phyloP scores from a whole-genome alignment of 2,888 invertebrate species.

The Xestia rhomboidea region DNA sequence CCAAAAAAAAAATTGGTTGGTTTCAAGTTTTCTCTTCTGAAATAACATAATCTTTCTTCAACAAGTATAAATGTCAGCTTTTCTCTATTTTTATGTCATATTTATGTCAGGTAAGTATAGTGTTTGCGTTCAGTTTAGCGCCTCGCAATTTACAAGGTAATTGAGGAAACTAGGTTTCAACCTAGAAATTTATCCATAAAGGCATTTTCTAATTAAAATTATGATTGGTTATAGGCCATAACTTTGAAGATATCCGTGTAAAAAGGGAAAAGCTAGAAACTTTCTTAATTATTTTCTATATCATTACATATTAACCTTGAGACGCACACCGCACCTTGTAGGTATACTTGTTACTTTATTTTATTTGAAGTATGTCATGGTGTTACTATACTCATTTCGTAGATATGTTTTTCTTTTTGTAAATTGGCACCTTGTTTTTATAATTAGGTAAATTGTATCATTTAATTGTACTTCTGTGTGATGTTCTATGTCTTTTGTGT shows the following conservation, averaged over 20 bases:
- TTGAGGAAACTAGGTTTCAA: constrained; percentile 11
- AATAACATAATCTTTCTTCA: not conserved
- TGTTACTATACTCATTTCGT: no score
- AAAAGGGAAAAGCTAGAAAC: not conserved
- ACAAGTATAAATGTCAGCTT: not conserved
- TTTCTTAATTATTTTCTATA: not conserved
- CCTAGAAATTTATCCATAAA: constrained; percentile 1
- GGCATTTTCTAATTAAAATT: constrained; percentile 31
- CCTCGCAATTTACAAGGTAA: constrained; percentile 28
- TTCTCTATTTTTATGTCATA: constrained; percentile 16
- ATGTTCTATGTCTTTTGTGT: no score
- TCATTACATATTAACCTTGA: no score
- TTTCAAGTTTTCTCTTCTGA: constrained; percentile 26
- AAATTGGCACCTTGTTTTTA: no score
- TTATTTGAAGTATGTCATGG: no score
- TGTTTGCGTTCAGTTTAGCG: constrained; percentile 27
- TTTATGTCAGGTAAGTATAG: constrained; percentile 25
- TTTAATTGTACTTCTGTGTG: no score
- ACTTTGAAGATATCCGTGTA: not conserved
- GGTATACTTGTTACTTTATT: no score
- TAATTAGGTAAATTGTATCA: no score
- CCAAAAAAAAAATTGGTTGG: no score
- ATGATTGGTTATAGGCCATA: constrained; percentile 16
- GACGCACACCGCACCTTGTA: no score
- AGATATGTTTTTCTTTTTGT: no score